These are phyloP conservation scores for Lamellibrachia satsuma DNA, from an alignment of 2,888 invertebrate genomes.

Conservation along the genomic window DNA sequence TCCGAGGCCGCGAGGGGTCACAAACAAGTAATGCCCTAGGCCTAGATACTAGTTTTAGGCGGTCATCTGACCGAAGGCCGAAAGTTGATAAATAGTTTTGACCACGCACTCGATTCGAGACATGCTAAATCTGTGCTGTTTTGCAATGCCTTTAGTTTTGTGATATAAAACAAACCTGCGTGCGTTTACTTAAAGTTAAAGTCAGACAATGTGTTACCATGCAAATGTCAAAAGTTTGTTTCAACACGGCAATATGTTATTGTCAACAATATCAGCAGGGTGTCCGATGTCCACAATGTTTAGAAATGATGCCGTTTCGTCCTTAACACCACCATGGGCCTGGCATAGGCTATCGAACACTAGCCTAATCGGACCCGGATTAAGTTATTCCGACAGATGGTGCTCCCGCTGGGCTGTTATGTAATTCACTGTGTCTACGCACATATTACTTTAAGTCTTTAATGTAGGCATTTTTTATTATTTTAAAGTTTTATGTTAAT, in stretches of 20 bases:
- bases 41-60: neutral
- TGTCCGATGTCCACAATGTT: neutral
- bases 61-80: neutral
- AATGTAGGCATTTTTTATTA: neutral
- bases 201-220: neutral
- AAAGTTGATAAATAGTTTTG: neutral
- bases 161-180: neutral
- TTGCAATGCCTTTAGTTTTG: neutral
- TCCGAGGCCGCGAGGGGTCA: neutral
- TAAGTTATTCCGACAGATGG: neutral
- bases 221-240: neutral
- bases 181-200: neutral
- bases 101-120: slow-evolving; percentile 2
- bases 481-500: no score
- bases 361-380: neutral
- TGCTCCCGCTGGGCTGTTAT: neutral
- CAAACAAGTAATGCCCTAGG: neutral
- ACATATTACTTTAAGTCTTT: neutral
- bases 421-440: neutral
- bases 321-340: neutral
- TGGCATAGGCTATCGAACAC: no score
- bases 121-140: neutral
- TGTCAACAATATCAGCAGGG: neutral
- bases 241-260: neutral
- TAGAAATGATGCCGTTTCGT: neutral